phyloP scores from a whole-genome alignment of 2,797 vertebrate genomes.

The Phataginus tricuspis region DNA sequence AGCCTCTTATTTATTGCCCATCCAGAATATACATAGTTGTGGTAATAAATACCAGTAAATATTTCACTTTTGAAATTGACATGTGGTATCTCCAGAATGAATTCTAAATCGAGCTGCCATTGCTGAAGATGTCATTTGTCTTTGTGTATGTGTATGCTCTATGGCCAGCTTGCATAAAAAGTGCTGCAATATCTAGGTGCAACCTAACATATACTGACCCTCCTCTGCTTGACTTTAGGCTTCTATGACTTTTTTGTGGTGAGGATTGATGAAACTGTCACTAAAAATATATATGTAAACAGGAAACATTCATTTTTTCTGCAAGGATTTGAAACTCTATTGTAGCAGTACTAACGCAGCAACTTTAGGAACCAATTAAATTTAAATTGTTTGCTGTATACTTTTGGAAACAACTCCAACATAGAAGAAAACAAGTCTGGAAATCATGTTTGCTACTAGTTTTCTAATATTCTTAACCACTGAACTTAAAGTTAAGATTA shows the following conservation, averaged over 20 bases:
- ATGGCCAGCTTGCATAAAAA: not conserved
- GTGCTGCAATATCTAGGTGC: not conserved
- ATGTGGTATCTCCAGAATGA: not conserved
- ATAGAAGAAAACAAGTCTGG: not conserved
- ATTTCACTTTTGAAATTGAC: slow-evolving; percentile 21
- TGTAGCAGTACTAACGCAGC: not conserved
- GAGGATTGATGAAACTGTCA: not conserved
- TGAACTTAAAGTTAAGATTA: slow-evolving; percentile 33
- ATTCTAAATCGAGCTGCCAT: not conserved
- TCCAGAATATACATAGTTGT: not conserved
- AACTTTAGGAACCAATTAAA: slow-evolving; percentile 3
- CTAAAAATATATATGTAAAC: not conserved
- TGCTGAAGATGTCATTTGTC: not conserved
- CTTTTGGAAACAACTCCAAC: slow-evolving; percentile 11
- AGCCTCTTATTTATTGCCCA: not conserved
- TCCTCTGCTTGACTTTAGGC: slow-evolving; percentile 14
- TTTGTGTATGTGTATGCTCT: not conserved
- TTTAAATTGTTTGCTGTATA: not conserved
- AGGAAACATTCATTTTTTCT: not conserved
- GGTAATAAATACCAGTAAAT: slow-evolving; percentile 22
- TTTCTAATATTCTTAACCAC: slow-evolving; percentile 17
- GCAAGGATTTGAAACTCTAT: not conserved
- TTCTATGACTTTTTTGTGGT: not conserved
- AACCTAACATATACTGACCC: not conserved
- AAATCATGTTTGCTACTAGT: slow-evolving; percentile 21